Base-by-base conservation (phyloP, 2,888 invertebrate genomes). In the Ochlodes sylvanus region DNA sequence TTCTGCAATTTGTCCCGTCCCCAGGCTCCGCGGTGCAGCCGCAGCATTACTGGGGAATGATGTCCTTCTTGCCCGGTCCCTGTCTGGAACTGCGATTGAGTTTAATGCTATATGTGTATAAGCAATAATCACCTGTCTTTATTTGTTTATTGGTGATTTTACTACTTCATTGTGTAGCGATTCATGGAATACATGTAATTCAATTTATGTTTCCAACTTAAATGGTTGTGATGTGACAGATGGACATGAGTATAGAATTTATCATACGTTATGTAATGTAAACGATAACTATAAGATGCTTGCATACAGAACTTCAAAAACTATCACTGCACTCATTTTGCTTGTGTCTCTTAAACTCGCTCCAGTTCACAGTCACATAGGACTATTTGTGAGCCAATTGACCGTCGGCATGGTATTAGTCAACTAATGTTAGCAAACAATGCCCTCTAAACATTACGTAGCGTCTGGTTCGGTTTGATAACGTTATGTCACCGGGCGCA, bases 401-500 rank as follows among this genome's bases (percentile, higher is more conserved):
- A 50, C 15, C 17, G 52, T 52, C 7, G 6, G 52, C 5, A 10
- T 21, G 7, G 21, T 12, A 14, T 12, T 52, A 14, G 21, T 21
- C n/a, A 32, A 7, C 54, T 54, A 32, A 32, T 54, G 10, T 32
- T 32, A 32, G 54, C 32, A 54, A 54, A 54, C 32, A 54, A 54
- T 32, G 54, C 14, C 3, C 52, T 19, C 50, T 19, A 50, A 32
- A 1, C 21, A 32, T 32, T 27, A n/a, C 54, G 54, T n/a, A 14
- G 32, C 7, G 32, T n/a, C 54, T 54, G 54, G 54, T 32, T 27
- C 54, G 54, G 32, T 54, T 54, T 32, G 21, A 54, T 54, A 54
- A 54, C 27, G 54, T 32, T 54, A 54, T 54, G 54, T 27, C 54
- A 32, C 27, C 27, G 54, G 14, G 54, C n/a, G 52, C 52, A 54